Evolutionary conservation across 2,888 invertebrate genomes (phyloP).

Genomic region (Nemurella pictetii): DNA sequence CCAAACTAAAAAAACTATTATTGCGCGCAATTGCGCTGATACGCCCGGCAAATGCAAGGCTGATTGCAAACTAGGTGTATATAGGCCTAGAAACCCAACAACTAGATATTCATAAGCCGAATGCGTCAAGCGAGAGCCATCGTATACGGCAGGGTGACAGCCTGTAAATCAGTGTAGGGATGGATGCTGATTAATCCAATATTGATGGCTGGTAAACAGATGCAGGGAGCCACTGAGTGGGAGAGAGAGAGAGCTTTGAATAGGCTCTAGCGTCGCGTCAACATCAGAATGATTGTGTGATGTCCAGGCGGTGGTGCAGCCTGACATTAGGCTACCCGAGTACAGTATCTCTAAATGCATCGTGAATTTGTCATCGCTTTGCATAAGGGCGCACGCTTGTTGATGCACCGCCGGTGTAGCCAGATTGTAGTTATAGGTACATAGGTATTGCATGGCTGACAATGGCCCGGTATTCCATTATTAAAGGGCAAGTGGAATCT

Average conservation of each 20-base stretch:
- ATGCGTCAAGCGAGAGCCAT: neutral
- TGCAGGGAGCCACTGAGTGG: neutral
- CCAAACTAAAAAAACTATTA: neutral
- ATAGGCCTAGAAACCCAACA: neutral
- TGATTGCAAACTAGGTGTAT: too few species aligned
- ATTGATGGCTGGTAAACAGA: neutral
- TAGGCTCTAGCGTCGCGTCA: neutral
- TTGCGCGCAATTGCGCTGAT: neutral
- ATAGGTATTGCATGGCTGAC: neutral
- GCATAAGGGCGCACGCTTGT: neutral
- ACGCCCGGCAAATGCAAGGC: too few species aligned
- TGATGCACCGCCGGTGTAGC: neutral
- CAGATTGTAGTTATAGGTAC: neutral
- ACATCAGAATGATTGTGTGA: neutral
- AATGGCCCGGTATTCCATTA: neutral
- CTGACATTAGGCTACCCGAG: neutral
- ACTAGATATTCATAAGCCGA: neutral
- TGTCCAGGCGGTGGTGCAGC: neutral
- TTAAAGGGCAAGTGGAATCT: neutral
- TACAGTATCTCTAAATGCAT: neutral
- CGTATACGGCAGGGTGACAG: neutral
- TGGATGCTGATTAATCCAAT: neutral
- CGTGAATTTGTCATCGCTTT: neutral
- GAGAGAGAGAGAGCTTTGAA: neutral
- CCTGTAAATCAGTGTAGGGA: neutral